phyloP scores from a whole-genome alignment of 2,113 vertebrate genomes.

The Protobothrops flavoviridis region DNA sequence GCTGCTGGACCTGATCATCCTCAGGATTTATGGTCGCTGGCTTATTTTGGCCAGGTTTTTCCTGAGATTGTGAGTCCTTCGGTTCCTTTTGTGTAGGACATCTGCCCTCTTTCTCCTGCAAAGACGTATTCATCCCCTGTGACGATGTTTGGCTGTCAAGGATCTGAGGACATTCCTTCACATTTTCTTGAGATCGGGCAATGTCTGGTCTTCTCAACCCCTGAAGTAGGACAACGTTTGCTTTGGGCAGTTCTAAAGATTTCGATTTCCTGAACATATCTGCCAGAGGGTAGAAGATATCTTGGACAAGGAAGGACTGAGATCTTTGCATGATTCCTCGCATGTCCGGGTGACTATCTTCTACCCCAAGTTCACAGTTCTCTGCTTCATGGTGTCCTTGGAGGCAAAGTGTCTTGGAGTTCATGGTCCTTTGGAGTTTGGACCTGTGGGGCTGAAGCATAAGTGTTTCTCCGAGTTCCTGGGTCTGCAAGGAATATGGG shows the following conservation, averaged over 20 bases:
- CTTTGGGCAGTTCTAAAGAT: neutral
- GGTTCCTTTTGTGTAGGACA: neutral
- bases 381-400: neutral
- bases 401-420: neutral
- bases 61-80: neutral
- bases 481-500: neutral
- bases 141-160: neutral
- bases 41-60: neutral
- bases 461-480: neutral
- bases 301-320: neutral
- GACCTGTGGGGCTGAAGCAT: neutral
- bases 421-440: neutral
- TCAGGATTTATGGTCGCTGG: neutral
- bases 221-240: neutral
- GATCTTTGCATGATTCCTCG: too few relatives aligned
- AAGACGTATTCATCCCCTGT: neutral
- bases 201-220: neutral
- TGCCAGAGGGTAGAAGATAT: neutral
- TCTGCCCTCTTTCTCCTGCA: neutral
- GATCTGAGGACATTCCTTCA: neutral
- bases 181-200: neutral
- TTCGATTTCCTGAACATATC: neutral
- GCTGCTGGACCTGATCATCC: neutral
- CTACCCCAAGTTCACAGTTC: neutral
- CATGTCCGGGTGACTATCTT: neutral